Evolutionary conservation across 2,888 invertebrate species (phyloP).

Genomic region (Scaptodrosophila latifasciaeformis): DNA sequence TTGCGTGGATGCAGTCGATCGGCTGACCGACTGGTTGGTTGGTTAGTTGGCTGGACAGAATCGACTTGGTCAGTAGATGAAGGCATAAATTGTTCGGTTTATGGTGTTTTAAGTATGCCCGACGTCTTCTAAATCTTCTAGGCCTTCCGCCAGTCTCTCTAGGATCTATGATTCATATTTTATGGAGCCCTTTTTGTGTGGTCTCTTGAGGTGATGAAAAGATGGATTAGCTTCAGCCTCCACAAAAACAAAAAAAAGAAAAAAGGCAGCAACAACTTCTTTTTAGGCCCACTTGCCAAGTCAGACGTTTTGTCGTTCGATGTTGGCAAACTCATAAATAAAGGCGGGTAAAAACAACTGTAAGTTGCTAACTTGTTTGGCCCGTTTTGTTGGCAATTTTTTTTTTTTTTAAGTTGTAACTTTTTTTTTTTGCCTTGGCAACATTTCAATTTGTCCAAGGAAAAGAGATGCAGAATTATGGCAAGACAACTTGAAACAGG

Average conservation of each 20-base stretch:
- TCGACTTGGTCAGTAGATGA: conserved; percentile 37
- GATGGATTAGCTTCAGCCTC: no score
- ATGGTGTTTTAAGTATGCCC: conserved; percentile 69
- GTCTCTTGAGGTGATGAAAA: conserved; percentile 27
- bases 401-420: no score
- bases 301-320: not conserved
- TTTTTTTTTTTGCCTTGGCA: conserved; percentile 64
- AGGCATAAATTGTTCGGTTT: conserved; percentile 71
- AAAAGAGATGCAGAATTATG: conserved; percentile 72
- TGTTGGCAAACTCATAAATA: not conserved
- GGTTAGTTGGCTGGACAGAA: no score
- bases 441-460: conserved; percentile 75
- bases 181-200: conserved; percentile 46
- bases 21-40: no score
- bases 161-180: conserved; percentile 50
- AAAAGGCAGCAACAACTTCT: no score
- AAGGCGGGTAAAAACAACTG: no score
- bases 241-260: no score
- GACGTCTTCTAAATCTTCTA: no score
- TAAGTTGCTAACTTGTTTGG: conserved; percentile 32
- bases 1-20: conserved; percentile 19
- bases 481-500: not conserved
- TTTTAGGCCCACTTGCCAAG: no score
- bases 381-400: conserved; percentile 50
- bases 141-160: conserved; percentile 46